Percentiles rank a stretch among this genome's conserved stretches.
Evolutionary conservation across 2,113 vertebrate genomes (phyloP).

Genomic region (Sylvicapra grimmia): DNA sequence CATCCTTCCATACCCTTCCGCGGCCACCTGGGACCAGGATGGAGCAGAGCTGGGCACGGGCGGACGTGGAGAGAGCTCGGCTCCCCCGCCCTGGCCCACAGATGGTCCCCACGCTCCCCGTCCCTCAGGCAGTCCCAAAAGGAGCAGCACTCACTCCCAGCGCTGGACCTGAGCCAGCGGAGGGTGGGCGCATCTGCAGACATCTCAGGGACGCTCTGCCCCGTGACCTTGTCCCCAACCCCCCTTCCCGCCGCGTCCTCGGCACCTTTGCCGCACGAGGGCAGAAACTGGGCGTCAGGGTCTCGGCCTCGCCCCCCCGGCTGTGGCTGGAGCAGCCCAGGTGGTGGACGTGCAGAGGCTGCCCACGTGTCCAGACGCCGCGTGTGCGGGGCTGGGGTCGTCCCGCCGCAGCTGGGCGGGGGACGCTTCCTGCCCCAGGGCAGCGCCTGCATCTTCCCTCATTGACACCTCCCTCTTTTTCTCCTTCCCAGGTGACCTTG

Average conservation of each 20-base stretch:
- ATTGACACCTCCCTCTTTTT: not conserved
- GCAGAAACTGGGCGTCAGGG: fast-evolving
- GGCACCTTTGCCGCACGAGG: fast-evolving
- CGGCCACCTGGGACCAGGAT: fast-evolving
- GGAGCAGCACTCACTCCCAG: fast-evolving
- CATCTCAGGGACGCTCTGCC: not conserved
- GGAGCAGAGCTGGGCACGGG: fast-evolving
- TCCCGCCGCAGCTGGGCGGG: not conserved
- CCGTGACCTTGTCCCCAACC: fast-evolving
- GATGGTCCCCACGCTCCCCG: not conserved
- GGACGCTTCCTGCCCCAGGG: not conserved
- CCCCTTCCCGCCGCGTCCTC: fast-evolving
- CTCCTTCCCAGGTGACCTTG: constrained; percentile 87
- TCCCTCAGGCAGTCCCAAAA: fast-evolving
- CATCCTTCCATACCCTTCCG: fast-evolving
- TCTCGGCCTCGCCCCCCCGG: fast-evolving
- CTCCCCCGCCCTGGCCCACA: fast-evolving
- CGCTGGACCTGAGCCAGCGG: fast-evolving
- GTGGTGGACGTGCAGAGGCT: fast-evolving
- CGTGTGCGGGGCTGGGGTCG: not conserved
- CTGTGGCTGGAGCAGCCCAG: not conserved
- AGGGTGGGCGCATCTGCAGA: fast-evolving
- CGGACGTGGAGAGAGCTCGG: fast-evolving
- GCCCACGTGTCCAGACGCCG: fast-evolving
- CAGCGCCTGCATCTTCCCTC: fast-evolving